Evolutionary conservation across 92 coral and sea anemone species (phyloP), one percentile per base, ranked within the genome.

Genomic region (Palythoa grandiflora): DNA sequence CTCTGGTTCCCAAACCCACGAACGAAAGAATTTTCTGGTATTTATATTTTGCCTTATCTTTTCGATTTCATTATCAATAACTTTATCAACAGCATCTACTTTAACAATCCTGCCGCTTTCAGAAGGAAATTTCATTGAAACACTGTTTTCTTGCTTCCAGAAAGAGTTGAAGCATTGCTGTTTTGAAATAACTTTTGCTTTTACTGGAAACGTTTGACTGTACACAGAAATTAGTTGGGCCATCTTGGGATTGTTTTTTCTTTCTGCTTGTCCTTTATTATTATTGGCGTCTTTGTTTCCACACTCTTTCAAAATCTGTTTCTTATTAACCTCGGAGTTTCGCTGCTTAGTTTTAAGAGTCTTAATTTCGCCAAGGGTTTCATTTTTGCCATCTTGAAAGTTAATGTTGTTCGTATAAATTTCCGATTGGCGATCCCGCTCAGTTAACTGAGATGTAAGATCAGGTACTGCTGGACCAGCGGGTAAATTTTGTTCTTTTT

Each of bases 1-100:
- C 53, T 86, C 92, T 1, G 91, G 87, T 21, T 89, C 92, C 92
- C 94, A 91, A 17, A 91, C 87, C 94, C 94, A 91, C 19, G 94
- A 89, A n/a, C 92, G 83, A 51, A 84, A 85, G n/a, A 77, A 75
- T n/a, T 88, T 91, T 40, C 74, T 89, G 1, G 93, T 91, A 74
- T 91, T 52, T 60, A 91, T 87, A 38, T 75, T 88, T 19, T 71
- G 71, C 35, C 93, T 83, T 48, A 87, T 74, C 80, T 73, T 79
- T 65, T 91, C 93, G 53, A 87, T 37, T 80, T 90, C 93, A 13
- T 51, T 36, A 76, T 87, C 93, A 38, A 57, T 80, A 38, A 71
- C 48, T 59, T 66, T 79, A 44, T 80, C 80, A 21, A 17, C n/a
- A 21, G 28, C 47, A 38, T 55, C 59, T 88, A 20, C 57, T 51